Evolutionary conservation across 2,113 vertebrate species (phyloP), one percentile per base, ranked within the genome.

Genomic region (Aegypius monachus): DNA sequence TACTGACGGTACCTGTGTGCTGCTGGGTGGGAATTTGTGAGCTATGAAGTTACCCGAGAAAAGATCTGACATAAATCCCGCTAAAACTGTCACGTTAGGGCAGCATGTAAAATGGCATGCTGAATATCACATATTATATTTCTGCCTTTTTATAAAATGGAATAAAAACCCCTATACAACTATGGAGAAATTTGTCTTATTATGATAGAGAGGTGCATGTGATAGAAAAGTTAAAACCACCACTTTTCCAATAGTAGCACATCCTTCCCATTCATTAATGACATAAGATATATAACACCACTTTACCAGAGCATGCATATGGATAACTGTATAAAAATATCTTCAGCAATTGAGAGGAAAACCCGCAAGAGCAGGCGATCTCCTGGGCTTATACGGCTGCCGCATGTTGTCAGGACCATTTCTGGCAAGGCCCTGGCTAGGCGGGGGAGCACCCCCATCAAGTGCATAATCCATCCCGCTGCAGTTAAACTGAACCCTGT

Each of bases 341-440:
- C 17, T 58, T 72, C 26, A 85, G 27, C 45, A 80, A 9, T 0
- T 71, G 48, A 77, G 53, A 87, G 48, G 58, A 82, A 71, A 93
- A 45, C 19, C 32, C 0, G 0, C 12, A n/a, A 36, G 32, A 36
- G 34, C 2, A 40, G 63, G 19, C 1, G 4, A 65, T 22, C 36
- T 50, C 32, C 43, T 58, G 59, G 32, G 31, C 7, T 73, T 31
- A 18, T 8, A 9, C 0, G 1, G 23, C 67, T 43, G 32, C 29
- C 0, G 1, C 2, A 0, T 15, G 4, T 36, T 68, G 23, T 38
- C 78, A 48, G 66, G 17, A 10, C 14, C 4, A 13, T 34, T 52
- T 47, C 52, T 85, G 61, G 29, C 29, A 68, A 82, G 73, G 52
- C 34, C 26, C 58, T 61, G 48, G 36, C 32, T 45, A 29, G 26